Evolutionary conservation across 1,140 invertebrate genomes (phyloP).

Genomic region (Cyphomyrmex costatus): DNA sequence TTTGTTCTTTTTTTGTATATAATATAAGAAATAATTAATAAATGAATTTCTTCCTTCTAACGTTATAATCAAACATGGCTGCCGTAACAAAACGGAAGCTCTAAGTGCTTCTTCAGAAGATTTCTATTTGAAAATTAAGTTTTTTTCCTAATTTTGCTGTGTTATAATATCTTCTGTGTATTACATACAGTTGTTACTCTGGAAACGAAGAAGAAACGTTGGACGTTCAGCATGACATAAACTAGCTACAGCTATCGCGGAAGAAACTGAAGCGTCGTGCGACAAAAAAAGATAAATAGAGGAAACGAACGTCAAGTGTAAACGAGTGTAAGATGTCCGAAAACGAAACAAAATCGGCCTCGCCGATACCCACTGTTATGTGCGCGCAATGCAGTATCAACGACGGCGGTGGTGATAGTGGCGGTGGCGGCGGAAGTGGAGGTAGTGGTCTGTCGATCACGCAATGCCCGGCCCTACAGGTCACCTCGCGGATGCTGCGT

Average conservation of each 20-base stretch:
- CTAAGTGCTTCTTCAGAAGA: neutral
- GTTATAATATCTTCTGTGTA: neutral
- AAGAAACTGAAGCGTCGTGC: neutral
- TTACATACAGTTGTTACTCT: neutral
- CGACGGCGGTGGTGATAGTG: neutral
- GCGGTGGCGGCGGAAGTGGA: neutral
- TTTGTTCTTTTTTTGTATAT: neutral
- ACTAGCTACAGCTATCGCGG: neutral
- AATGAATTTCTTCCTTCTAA: neutral
- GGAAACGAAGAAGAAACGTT: conserved; percentile 17
- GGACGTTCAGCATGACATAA: conserved; percentile 16
- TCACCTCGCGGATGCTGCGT: conserved; percentile 90
- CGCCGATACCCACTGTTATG: conserved; percentile 67
- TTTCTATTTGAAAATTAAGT: conserved; percentile 1
- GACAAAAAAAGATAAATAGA: neutral
- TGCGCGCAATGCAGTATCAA: conserved; percentile 68
- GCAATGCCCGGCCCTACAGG: conserved; percentile 84
- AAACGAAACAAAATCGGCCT: conserved; percentile 76
- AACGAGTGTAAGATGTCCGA: conserved; percentile 78
- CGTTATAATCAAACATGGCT: neutral
- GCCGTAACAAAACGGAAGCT: neutral
- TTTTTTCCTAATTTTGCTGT: neutral
- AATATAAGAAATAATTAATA: neutral
- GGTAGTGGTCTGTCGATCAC: conserved; percentile 78
- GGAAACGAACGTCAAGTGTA: neutral